phyloP scores from a whole-genome alignment of 1,140 invertebrate genomes.

The Eulimnadia texana region DNA sequence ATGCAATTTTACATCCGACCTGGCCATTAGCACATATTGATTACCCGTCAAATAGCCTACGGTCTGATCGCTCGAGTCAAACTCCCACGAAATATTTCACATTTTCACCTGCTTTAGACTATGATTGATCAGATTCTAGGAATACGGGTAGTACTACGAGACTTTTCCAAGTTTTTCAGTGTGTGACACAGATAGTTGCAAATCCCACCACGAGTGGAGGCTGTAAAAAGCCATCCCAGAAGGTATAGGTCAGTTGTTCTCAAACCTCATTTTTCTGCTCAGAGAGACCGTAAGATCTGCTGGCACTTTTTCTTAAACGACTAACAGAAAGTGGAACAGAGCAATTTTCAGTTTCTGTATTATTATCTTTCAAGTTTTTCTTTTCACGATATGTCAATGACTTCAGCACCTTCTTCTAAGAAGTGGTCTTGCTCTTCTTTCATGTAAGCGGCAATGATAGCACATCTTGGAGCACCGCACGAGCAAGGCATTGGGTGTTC shows the following conservation, averaged over 20 bases:
- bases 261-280: not conserved
- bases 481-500: constrained; percentile 60
- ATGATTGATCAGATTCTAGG: no score
- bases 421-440: constrained; percentile 22
- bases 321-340: not conserved
- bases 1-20: no score
- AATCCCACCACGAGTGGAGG: not conserved
- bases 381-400: not conserved
- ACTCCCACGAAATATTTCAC: no score
- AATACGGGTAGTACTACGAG: not conserved
- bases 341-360: no score
- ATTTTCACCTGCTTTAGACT: no score
- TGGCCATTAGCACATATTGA: no score
- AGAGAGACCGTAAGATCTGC: not conserved
- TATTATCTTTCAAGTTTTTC: not conserved
- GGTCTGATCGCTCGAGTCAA: no score
- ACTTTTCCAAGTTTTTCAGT: not conserved
- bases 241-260: not conserved
- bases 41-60: no score
- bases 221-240: not conserved
- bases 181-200: not conserved
- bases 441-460: constrained; percentile 47
- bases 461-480: constrained; percentile 61
- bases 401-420: constrained; percentile 11
- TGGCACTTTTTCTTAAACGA: not conserved